Percentiles rank a stretch among this genome's conserved stretches.
Conservation (phyloP, 2,113 vertebrate species). For the Callocephalon fimbriatum region DNA sequence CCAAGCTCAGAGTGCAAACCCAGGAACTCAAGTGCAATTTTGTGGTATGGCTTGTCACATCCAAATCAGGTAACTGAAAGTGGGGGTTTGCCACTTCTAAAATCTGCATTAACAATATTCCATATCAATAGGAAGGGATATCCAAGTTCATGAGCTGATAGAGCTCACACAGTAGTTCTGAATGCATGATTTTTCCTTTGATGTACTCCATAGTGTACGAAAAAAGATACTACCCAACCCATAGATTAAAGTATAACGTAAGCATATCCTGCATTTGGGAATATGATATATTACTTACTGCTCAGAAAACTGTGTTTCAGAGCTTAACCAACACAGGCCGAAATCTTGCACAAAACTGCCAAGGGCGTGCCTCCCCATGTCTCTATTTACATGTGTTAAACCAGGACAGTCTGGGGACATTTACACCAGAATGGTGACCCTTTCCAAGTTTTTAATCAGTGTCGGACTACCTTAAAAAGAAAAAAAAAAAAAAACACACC, state of each 20-base stretch:
- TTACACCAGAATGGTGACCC: neutral
- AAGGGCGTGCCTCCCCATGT: neutral
- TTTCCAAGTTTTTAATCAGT: neutral
- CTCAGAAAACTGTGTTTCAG: neutral
- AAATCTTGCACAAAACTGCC: neutral
- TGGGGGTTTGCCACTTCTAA: neutral
- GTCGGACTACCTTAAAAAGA: neutral
- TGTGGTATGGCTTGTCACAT: neutral
- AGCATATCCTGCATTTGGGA: neutral
- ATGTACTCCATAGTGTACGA: neutral
- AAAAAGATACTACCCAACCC: neutral
- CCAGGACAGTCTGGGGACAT: neutral
- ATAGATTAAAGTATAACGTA: neutral
- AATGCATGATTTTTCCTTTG: fast-evolving
- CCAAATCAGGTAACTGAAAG: neutral
- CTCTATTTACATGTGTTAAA: neutral
- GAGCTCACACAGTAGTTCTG: neutral
- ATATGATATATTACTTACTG: neutral
- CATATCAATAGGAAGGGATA: neutral
- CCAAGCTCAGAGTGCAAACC: neutral
- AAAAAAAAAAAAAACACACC: too few species aligned
- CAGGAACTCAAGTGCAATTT: neutral
- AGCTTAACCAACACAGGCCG: neutral
- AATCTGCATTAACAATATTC: neutral
- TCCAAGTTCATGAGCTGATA: neutral